Base-by-base conservation (phyloP, 2,797 vertebrate genomes). In the Cyprinodon diabolis region DNA sequence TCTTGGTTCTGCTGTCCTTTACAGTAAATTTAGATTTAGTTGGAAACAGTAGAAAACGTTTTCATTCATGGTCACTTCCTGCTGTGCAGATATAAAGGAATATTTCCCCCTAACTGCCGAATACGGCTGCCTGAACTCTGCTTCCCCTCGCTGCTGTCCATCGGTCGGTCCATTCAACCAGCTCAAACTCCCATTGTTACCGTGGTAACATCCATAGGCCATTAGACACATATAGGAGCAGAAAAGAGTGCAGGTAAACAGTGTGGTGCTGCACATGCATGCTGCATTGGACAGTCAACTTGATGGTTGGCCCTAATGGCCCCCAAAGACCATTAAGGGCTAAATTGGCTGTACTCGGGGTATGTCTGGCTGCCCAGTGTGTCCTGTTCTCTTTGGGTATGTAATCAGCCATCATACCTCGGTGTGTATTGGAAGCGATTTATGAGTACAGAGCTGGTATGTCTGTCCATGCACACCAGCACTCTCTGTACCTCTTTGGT, bases 121-220 rank as follows among this genome's bases (percentile, higher is more conserved):
- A 89, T 63, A 82, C 67, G 83, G 78, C 76, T 74, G 47, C 35
- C 74, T 91, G 87, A 92, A 91, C 90, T 88, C 84, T 75, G 58
- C 72, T 78, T 87, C 86, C 76, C 88, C 85, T 80, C 75, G 30
- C 78, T 37, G 52, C 72, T 15, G 75, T 79, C 84, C 66, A 15
- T 66, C 52, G 51, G 72, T 77, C 71, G 1, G 80, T 77, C 86
- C 80, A 71, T 77, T 81, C 80, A 60, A 81, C 74, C 69, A 68
- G 81, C 84, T 86, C 84, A 72, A 80, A 87, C 88, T 80, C 82
- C 82, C 86, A 73, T 85, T 83, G 92, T 93, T 93, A 92, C 93
- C 90, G 87, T 94, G 92, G 94, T 92, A 92, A 94, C 94, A 86
- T 94, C 89, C 91, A 93, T 91, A 94, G 92, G 84, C 91, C 93